A percentile compares a stretch with the other conserved stretches of the same genome.
These are phyloP conservation scores for Erethizon dorsatum DNA, from an alignment of 2,797 vertebrate genomes.

Conservation along the genomic window DNA sequence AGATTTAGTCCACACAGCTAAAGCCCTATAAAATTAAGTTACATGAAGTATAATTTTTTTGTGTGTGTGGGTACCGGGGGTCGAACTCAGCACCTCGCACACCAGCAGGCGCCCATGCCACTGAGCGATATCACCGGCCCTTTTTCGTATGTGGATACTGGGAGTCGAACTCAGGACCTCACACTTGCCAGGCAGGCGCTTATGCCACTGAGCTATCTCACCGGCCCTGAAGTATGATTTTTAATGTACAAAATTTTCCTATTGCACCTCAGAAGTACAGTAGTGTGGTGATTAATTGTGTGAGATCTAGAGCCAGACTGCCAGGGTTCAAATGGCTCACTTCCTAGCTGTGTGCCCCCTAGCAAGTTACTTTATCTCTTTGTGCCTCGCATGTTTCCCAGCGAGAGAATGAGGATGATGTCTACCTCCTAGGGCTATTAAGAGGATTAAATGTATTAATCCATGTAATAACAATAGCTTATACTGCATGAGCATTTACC, in stretches of 20 bases:
- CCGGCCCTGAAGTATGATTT: not conserved
- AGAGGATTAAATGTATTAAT: not conserved
- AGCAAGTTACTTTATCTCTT: constrained; percentile 48
- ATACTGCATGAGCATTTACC: constrained; percentile 22
- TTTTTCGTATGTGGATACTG: too few relatives aligned
- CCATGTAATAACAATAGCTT: constrained; percentile 44
- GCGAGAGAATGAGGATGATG: constrained; percentile 33
- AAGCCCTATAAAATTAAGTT: constrained; percentile 49
- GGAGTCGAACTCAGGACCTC: too few relatives aligned
- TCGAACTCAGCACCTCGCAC: too few relatives aligned
- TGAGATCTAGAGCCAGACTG: constrained; percentile 20
- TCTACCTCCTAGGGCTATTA: constrained; percentile 18
- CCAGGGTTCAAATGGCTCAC: constrained; percentile 31
- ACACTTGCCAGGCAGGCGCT: too few relatives aligned
- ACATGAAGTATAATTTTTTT: not conserved
- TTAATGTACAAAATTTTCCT: constrained; percentile 38
- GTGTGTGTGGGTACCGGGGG: too few relatives aligned
- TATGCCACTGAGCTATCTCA: too few relatives aligned
- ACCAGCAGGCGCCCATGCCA: too few relatives aligned
- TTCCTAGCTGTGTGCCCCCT: constrained; percentile 20
- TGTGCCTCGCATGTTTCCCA: constrained; percentile 25
- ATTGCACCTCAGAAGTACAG: constrained; percentile 3
- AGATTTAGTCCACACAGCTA: constrained; percentile 48
- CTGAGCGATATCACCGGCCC: too few relatives aligned
- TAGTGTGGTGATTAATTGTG: constrained; percentile 24